These are phyloP conservation scores for Synergus gifuensis DNA, from an alignment of 2,888 invertebrate genomes.

Conservation along the genomic window DNA sequence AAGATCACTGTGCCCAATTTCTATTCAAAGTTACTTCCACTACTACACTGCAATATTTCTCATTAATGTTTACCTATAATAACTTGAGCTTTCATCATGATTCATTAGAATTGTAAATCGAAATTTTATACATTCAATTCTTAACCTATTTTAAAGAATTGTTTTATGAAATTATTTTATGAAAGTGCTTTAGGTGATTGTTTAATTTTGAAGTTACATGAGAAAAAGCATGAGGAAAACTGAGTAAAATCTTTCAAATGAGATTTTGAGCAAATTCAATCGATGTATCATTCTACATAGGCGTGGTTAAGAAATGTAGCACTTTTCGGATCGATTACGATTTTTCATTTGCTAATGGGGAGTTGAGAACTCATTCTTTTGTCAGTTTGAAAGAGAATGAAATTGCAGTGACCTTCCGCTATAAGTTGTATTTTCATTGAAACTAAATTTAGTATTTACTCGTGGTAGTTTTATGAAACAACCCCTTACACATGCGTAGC, in stretches of 20 bases:
- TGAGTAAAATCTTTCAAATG: no score
- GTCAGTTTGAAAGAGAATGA: background rate
- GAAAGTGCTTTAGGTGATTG: background rate
- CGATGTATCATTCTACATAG: no score
- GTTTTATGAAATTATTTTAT: background rate
- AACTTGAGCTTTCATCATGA: background rate
- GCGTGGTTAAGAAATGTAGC: background rate
- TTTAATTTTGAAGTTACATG: background rate
- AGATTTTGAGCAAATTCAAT: no score
- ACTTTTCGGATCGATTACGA: background rate
- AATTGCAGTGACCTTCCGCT: slow-evolving; percentile 10
- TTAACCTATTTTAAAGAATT: slow-evolving; percentile 12
- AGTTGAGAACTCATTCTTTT: background rate
- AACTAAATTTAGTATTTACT: background rate
- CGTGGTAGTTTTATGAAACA: background rate
- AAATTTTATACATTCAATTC: slow-evolving; percentile 21
- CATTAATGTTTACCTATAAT: slow-evolving; percentile 15
- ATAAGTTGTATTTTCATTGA: background rate
- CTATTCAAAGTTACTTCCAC: background rate
- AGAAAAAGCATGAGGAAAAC: no score
- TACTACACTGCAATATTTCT: background rate
- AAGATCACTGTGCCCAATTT: slow-evolving; percentile 6
- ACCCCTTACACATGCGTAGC: background rate
- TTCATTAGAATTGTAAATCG: slow-evolving; percentile 21
- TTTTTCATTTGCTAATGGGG: background rate